Conservation (phyloP, 2,888 invertebrate species). For the Diachrysia chrysitis region DNA sequence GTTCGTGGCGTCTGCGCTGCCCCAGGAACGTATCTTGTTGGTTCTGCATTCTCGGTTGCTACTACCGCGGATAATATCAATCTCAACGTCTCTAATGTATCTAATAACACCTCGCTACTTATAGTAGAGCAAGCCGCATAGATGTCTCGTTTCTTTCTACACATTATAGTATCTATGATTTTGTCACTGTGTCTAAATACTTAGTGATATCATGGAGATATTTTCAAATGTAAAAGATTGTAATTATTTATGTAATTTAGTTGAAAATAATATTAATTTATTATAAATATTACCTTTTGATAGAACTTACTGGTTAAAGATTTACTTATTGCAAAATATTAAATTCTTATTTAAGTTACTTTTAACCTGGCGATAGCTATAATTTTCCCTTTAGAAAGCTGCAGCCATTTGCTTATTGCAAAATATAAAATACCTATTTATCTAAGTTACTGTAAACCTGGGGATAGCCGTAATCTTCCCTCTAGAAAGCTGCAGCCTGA, state of each 20-base stretch:
- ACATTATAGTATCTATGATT: not conserved
- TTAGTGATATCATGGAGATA: not conserved
- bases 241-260: not conserved
- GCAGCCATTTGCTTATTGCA: not conserved
- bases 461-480: too few relatives aligned
- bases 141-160: conserved; percentile 7
- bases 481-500: not conserved
- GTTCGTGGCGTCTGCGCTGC: conserved; percentile 90
- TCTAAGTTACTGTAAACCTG: too few relatives aligned
- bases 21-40: conserved; percentile 92
- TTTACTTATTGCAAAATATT: not conserved
- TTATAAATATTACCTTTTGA: not conserved
- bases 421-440: not conserved
- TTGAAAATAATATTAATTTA: not conserved
- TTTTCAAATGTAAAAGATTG: not conserved
- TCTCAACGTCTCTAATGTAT: conserved; percentile 66
- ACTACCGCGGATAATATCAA: conserved; percentile 59
- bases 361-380: not conserved
- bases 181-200: not conserved
- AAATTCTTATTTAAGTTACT: not conserved
- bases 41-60: conserved; percentile 88
- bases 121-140: conserved; percentile 74
- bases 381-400: not conserved
- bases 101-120: conserved; percentile 78
- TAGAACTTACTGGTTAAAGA: not conserved